Evolutionary conservation across 64 coral and sea anemone species (phyloP).

Genomic region (Porites australiensis): DNA sequence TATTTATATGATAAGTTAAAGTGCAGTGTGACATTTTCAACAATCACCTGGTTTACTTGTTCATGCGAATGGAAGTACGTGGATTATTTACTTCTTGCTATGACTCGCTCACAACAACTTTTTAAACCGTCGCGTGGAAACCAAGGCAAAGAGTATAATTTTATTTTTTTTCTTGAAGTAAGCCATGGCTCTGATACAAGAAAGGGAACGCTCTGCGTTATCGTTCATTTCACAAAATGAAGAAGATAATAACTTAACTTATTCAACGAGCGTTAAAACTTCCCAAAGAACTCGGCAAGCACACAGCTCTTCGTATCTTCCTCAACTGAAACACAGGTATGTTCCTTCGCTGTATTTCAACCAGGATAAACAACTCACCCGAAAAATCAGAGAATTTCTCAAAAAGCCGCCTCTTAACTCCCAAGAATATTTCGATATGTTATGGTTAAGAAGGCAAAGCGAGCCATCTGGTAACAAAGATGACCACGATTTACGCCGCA

Average conservation of each 20-base stretch:
- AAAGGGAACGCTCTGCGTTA: background rate
- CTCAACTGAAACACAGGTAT: background rate
- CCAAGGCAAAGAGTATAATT: background rate
- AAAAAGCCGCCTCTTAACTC: slow-evolving; percentile 44
- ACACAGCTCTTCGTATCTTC: slow-evolving; percentile 1
- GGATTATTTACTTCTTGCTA: no score
- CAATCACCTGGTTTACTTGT: background rate
- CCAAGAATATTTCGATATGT: slow-evolving; percentile 38
- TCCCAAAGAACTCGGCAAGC: background rate
- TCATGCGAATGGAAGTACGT: background rate
- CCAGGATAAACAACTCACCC: slow-evolving; percentile 20
- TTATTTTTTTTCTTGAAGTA: background rate
- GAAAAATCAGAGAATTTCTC: slow-evolving; percentile 47
- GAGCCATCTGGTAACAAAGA: background rate
- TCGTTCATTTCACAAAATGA: background rate
- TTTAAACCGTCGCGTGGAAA: background rate
- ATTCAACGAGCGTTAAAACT: background rate
- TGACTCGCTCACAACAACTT: no score
- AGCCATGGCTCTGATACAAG: background rate
- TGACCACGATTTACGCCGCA: background rate
- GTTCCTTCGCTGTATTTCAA: slow-evolving; percentile 31
- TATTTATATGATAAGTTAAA: background rate
- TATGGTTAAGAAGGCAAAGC: slow-evolving; percentile 5
- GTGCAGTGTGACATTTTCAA: background rate
- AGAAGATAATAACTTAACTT: background rate